These are phyloP conservation scores for Eustalomyia histrio DNA, from an alignment of 2,888 invertebrate species.

Conservation along the genomic window DNA sequence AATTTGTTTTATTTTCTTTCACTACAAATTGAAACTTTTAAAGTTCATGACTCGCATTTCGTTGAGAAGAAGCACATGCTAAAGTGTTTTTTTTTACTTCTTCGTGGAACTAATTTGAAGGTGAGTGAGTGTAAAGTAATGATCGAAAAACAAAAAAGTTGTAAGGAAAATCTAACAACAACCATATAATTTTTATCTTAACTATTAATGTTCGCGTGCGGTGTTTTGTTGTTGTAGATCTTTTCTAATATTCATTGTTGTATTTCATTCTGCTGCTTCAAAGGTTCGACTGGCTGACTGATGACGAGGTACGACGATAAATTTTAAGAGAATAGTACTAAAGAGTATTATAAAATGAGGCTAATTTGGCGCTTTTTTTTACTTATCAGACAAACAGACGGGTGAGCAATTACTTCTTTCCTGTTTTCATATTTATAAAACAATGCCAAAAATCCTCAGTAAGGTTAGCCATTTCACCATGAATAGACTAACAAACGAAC, in stretches of 20 bases:
- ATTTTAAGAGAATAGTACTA: slow-evolving; percentile 29
- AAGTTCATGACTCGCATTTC: slow-evolving; percentile 52
- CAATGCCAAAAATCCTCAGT: no score
- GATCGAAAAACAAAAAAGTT: background rate
- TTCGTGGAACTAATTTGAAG: slow-evolving; percentile 39
- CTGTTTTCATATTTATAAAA: no score
- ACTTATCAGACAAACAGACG: no score
- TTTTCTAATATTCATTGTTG: slow-evolving; percentile 12
- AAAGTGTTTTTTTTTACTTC: background rate
- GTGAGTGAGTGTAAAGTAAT: slow-evolving; percentile 53
- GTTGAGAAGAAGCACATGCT: slow-evolving; percentile 36
- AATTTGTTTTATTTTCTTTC: slow-evolving; percentile 8
- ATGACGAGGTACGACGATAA: slow-evolving; percentile 17
- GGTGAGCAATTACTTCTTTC: no score
- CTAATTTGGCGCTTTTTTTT: background rate
- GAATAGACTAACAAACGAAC: no score
- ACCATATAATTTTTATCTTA: slow-evolving; percentile 23
- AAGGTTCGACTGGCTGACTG: background rate
- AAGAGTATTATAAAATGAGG: slow-evolving; percentile 26
- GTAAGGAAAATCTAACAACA: background rate
- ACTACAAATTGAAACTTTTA: slow-evolving; percentile 42
- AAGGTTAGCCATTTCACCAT: no score
- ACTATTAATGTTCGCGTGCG: slow-evolving; percentile 49
- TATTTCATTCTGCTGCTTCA: slow-evolving; percentile 8
- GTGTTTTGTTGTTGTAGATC: slow-evolving; percentile 25